phyloP scores from a whole-genome alignment of 1,140 invertebrate species.

The Rhynchophorus ferrugineus region DNA sequence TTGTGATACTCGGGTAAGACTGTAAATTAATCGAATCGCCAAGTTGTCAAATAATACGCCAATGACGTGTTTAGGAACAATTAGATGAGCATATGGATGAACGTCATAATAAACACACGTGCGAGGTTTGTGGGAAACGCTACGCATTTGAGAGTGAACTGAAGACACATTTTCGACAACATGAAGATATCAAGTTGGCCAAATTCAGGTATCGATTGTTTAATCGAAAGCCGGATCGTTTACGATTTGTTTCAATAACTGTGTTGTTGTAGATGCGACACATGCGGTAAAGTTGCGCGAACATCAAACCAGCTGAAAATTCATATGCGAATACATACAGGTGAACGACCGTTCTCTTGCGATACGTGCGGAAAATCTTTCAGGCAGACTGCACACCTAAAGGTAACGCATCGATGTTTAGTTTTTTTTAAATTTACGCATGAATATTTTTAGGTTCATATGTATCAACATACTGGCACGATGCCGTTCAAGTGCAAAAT shows the following conservation, averaged over 20 bases:
- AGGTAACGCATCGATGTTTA: background rate
- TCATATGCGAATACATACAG: slow-evolving; percentile 49
- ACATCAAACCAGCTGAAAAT: slow-evolving; percentile 14
- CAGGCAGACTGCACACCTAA: slow-evolving; percentile 46
- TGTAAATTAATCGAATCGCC: background rate
- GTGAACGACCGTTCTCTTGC: slow-evolving; percentile 69
- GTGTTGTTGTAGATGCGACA: slow-evolving; percentile 10
- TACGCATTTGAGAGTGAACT: slow-evolving; percentile 17
- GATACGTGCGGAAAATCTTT: slow-evolving; percentile 63
- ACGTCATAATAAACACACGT: slow-evolving; percentile 17
- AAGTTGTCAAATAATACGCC: background rate
- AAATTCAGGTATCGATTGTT: slow-evolving; percentile 8
- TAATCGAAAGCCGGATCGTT: background rate
- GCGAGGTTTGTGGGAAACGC: slow-evolving; percentile 15
- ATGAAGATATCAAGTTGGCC: slow-evolving; percentile 15
- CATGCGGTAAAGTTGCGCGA: slow-evolving; percentile 16
- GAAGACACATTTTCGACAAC: slow-evolving; percentile 16
- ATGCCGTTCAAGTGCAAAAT: slow-evolving; percentile 19
- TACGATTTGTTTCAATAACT: background rate
- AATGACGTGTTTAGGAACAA: slow-evolving; percentile 8
- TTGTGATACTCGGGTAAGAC: slow-evolving; percentile 14
- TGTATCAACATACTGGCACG: slow-evolving; percentile 18
- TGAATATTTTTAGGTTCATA: slow-evolving; percentile 16
- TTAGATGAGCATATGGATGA: slow-evolving; percentile 15
- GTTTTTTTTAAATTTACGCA: no score